Percentiles rank a stretch among this genome's conserved stretches.
Conservation (phyloP, 2,888 invertebrate genomes). For the Nomada goodeniana region DNA sequence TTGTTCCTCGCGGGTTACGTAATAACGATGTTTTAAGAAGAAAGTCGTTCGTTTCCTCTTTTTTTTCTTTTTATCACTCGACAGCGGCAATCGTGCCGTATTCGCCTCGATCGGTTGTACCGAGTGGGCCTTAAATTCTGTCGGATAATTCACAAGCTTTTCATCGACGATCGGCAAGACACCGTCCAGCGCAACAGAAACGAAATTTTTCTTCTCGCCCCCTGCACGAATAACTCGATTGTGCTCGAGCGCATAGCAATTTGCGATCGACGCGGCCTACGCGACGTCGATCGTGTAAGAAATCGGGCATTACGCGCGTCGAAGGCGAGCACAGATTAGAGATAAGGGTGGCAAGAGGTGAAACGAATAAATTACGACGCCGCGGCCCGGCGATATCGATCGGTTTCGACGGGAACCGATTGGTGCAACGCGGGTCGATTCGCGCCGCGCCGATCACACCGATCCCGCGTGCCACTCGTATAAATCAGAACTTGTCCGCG, state of each 20-base stretch:
- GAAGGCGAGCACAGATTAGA: slow-evolving; percentile 48
- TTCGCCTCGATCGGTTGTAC: too few species aligned
- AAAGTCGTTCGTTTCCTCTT: slow-evolving; percentile 13
- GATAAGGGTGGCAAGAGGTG: slow-evolving; percentile 59
- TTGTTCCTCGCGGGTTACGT: slow-evolving; percentile 38
- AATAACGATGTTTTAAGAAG: slow-evolving; percentile 34
- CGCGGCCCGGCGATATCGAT: slow-evolving; percentile 44
- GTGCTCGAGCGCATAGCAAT: background rate
- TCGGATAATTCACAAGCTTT: too few species aligned
- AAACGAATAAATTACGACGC: slow-evolving; percentile 60
- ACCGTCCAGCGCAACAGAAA: background rate
- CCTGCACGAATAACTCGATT: background rate
- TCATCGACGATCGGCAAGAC: too few species aligned
- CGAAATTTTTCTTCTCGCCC: background rate
- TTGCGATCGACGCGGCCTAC: slow-evolving; percentile 26
- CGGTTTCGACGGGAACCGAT: slow-evolving; percentile 63
- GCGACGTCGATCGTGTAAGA: slow-evolving; percentile 18
- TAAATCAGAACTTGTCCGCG: slow-evolving; percentile 77
- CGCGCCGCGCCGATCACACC: slow-evolving; percentile 62
- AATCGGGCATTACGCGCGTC: slow-evolving; percentile 43
- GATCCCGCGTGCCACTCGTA: slow-evolving; percentile 64
- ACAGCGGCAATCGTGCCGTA: background rate
- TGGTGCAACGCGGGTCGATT: slow-evolving; percentile 64
- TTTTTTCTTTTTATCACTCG: background rate
- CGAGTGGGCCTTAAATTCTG: too few species aligned